Evolutionary conservation across 2,888 invertebrate species (phyloP).

Genomic region (Drosophila atroscutellata): DNA sequence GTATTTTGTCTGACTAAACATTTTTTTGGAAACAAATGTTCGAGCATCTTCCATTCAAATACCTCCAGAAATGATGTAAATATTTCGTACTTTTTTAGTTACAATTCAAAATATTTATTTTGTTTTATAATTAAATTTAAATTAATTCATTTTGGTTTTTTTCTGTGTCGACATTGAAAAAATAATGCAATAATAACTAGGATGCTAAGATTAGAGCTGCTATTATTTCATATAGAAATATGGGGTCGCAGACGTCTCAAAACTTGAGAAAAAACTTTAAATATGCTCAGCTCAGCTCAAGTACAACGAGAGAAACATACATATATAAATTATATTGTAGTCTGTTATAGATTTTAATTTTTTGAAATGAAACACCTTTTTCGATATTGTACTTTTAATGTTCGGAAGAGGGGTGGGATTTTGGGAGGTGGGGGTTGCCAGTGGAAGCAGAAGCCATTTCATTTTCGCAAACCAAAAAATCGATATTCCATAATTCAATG

Average conservation of each 20-base stretch:
- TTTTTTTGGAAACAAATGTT: background rate
- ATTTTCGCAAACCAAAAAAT: slow-evolving; percentile 72
- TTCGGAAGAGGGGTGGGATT: background rate
- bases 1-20: background rate
- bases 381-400: background rate
- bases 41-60: background rate
- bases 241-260: background rate
- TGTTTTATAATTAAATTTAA: background rate
- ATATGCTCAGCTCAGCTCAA: background rate
- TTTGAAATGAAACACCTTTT: slow-evolving; percentile 11
- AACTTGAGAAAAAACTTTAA: background rate
- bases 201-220: background rate
- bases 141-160: background rate
- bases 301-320: background rate
- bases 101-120: background rate
- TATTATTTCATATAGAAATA: background rate
- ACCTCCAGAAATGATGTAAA: background rate
- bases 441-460: slow-evolving; percentile 30
- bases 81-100: background rate
- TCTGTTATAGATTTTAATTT: background rate
- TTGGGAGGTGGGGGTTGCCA: background rate
- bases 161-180: background rate
- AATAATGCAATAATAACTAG: background rate
- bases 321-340: background rate
- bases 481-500: slow-evolving; percentile 80